phyloP scores from a whole-genome alignment of 1,140 invertebrate species.

The Drosophila nasuta region DNA sequence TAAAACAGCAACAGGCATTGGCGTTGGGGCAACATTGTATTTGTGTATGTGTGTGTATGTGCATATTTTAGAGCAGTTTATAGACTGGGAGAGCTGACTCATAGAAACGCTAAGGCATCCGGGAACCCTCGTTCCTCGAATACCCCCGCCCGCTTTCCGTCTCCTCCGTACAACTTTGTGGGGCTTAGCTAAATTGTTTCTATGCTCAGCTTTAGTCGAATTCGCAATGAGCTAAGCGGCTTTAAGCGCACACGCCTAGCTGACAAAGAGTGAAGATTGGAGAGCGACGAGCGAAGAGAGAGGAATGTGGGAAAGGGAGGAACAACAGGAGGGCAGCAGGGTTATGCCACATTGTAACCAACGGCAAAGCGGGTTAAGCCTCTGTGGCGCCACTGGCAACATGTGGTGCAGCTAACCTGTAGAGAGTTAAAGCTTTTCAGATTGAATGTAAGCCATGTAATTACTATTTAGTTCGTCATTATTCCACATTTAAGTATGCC shows the following conservation, averaged over 20 bases:
- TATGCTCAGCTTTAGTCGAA: constrained; percentile 62
- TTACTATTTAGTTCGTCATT: constrained; percentile 22
- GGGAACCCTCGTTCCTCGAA: background rate
- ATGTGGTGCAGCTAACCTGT: constrained; percentile 28
- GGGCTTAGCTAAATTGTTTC: constrained; percentile 61
- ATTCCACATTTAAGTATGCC: constrained; percentile 5
- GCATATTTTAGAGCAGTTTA: constrained; percentile 51
- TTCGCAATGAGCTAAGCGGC: constrained; percentile 75
- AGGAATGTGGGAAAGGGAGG: background rate
- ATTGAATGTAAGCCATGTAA: constrained; percentile 31
- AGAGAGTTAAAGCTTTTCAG: background rate
- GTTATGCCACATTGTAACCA: constrained; percentile 8
- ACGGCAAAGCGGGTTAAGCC: constrained; percentile 37
- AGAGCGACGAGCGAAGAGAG: background rate
- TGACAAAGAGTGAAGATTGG: constrained; percentile 3
- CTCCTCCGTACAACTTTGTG: background rate
- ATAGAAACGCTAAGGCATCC: background rate
- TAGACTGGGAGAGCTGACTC: constrained; percentile 40
- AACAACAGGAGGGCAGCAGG: constrained; percentile 3
- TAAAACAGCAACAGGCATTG: constrained; percentile 65
- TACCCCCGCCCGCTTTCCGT: too few species aligned
- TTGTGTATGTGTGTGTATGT: constrained; percentile 14
- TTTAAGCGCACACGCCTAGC: constrained; percentile 55
- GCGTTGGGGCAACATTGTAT: constrained; percentile 31
- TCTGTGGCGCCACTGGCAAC: constrained; percentile 34